phyloP scores from a whole-genome alignment of 2,113 vertebrate genomes.

The Taurulus bubalis region DNA sequence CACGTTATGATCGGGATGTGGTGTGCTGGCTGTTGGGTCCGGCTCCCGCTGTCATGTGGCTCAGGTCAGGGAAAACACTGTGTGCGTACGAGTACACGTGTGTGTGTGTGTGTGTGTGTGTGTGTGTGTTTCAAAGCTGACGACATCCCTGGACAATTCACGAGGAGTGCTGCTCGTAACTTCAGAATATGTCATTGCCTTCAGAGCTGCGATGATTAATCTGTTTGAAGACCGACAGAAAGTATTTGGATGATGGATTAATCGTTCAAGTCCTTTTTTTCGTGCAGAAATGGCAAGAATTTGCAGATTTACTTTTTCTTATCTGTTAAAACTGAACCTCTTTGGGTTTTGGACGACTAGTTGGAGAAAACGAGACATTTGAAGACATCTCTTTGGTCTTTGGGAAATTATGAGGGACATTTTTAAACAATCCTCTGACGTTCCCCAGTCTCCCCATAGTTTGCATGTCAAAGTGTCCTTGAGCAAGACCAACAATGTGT shows the following conservation, averaged over 20 bases:
- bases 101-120: constrained; percentile 31
- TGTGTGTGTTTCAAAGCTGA: constrained; percentile 7
- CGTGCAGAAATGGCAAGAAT: background rate
- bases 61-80: constrained; percentile 32
- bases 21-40: constrained; percentile 35
- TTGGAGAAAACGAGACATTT: background rate
- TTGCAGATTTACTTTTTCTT: background rate
- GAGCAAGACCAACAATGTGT: too few relatives aligned
- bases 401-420: background rate
- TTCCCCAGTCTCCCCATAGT: too few relatives aligned
- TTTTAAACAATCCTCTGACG: background rate
- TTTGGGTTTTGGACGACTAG: too few relatives aligned
- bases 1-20: constrained; percentile 74
- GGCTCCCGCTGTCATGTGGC: constrained; percentile 66
- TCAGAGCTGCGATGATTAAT: background rate
- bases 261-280: background rate
- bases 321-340: background rate
- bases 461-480: too few relatives aligned
- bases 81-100: constrained; percentile 11
- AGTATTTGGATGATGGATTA: background rate
- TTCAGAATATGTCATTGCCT: too few relatives aligned
- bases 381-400: background rate
- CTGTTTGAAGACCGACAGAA: background rate
- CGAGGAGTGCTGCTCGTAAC: background rate
- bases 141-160: background rate